Evolutionary conservation across 2,888 invertebrate species (phyloP), one percentile per base, ranked within the genome.

Genomic region (Drosophila quasianomalipes): DNA sequence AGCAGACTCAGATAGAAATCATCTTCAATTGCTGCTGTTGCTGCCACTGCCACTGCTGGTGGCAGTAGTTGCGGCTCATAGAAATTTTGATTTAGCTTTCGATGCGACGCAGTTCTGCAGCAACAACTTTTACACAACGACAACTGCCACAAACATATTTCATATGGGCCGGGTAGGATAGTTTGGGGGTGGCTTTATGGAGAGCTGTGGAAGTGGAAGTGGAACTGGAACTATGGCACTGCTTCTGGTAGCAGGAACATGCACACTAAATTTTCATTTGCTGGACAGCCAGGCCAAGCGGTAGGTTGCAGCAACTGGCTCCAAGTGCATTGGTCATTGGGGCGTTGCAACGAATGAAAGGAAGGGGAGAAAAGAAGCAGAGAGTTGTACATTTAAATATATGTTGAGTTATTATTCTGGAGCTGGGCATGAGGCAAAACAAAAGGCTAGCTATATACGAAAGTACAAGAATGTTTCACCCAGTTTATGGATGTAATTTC

Each of bases 231-330:
- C 33, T 72, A 22, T 62, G 68, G 41, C 57, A 66, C 81, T 82
- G 85, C 53, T 70, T 53, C 79, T 85, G 88, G 85, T 90, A 87
- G 69, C 87, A 85, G 85, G 79, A 82, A 87, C 85, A 85, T 82
- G 90, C 76, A 85, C 80, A 85, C 88, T 85, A 85, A 89, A 89
- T 85, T 85, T 89, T 89, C 90, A 85, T 85, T 85, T 85, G 80
- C 88, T 60, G 85, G 84, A 81, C 87, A 79, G 65, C 59, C 64
- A 64, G 61, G 54, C 63, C 30, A 26, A 66, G 72, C 59, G 53
- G 65, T 26, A 30, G 57, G 57, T 60, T 49, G 55, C 67, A 76
- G 83, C 63, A 63, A 49, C 57, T 51, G 62, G 62, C 65, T 62
- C 60, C 61, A 35, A 62, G 62, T 60, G 35, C 47, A 26, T 39